phyloP scores from a whole-genome alignment of 2,113 vertebrate genomes.

The Solea senegalensis region DNA sequence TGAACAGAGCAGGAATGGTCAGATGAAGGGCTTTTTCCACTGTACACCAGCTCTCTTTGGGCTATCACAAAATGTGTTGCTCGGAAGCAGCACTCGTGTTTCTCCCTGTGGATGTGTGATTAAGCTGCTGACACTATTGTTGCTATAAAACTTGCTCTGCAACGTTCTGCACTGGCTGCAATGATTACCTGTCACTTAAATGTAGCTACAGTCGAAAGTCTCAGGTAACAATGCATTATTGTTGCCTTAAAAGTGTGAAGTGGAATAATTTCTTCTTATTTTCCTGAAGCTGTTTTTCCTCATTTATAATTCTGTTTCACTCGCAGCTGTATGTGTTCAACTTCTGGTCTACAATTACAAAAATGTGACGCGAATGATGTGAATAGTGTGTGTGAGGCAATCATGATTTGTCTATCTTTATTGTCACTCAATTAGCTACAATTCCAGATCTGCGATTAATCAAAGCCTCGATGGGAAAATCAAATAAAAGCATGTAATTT shows the following conservation, averaged over 20 bases:
- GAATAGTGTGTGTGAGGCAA: too few relatives aligned
- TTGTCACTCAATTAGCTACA: too few relatives aligned
- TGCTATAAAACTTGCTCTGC: conserved; percentile 20
- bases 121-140: conserved; percentile 42
- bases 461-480: too few relatives aligned
- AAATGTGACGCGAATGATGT: too few relatives aligned
- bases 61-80: conserved; percentile 47
- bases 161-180: conserved; percentile 8
- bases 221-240: conserved; percentile 10
- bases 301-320: not conserved
- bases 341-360: too few relatives aligned
- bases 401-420: too few relatives aligned
- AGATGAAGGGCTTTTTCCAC: conserved; percentile 40
- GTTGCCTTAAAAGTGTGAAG: not conserved
- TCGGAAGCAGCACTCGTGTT: conserved; percentile 22
- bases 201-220: conserved; percentile 7
- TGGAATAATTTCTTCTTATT: not conserved
- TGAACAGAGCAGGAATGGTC: conserved; percentile 40
- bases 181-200: conserved; percentile 37
- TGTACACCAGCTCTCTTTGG: conserved; percentile 32
- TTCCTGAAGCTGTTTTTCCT: not conserved
- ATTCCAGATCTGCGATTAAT: too few relatives aligned
- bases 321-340: not conserved
- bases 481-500: too few relatives aligned
- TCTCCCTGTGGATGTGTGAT: conserved; percentile 52